Evolutionary conservation across 2,888 invertebrate genomes (phyloP).

Genomic region (Cremastobaeus sp.): DNA sequence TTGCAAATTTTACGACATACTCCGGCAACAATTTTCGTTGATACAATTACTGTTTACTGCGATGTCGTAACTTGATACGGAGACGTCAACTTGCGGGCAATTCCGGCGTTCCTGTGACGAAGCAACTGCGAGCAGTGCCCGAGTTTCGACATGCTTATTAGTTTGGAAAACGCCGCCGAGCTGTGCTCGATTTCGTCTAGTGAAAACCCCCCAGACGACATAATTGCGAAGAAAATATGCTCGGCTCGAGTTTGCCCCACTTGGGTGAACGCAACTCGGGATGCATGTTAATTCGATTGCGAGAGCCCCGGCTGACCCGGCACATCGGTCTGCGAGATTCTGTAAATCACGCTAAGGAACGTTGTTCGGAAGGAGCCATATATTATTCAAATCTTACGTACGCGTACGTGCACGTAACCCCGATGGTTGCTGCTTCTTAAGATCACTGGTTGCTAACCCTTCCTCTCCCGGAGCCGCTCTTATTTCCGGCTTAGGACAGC

Average conservation of each 20-base stretch:
- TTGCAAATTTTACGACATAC: slow-evolving; percentile 47
- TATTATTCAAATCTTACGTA: slow-evolving; percentile 75
- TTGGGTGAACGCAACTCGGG: slow-evolving; percentile 20
- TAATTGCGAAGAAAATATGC: too few species aligned
- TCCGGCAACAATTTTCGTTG: slow-evolving; percentile 42
- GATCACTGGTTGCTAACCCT: slow-evolving; percentile 71
- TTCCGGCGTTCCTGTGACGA: background rate
- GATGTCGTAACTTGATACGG: slow-evolving; percentile 18
- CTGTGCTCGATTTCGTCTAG: background rate
- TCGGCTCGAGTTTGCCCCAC: slow-evolving; percentile 32
- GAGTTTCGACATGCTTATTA: too few species aligned
- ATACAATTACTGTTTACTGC: slow-evolving; percentile 38
- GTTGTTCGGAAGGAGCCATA: slow-evolving; percentile 69
- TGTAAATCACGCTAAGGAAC: slow-evolving; percentile 76
- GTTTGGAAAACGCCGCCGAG: too few species aligned
- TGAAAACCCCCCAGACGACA: too few species aligned
- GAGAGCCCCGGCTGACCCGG: slow-evolving; percentile 71
- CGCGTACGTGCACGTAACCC: slow-evolving; percentile 77
- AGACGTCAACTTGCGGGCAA: slow-evolving; percentile 7
- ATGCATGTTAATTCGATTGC: slow-evolving; percentile 57
- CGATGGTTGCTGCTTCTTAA: slow-evolving; percentile 68
- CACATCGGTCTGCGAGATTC: slow-evolving; percentile 74
- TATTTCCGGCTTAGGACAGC: slow-evolving; percentile 72
- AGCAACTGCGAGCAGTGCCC: too few species aligned
- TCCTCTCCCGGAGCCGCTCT: slow-evolving; percentile 66